These are phyloP conservation scores for Pomatorhinus ruficollis DNA, from an alignment of 2,113 vertebrate genomes.

Conservation along the genomic window DNA sequence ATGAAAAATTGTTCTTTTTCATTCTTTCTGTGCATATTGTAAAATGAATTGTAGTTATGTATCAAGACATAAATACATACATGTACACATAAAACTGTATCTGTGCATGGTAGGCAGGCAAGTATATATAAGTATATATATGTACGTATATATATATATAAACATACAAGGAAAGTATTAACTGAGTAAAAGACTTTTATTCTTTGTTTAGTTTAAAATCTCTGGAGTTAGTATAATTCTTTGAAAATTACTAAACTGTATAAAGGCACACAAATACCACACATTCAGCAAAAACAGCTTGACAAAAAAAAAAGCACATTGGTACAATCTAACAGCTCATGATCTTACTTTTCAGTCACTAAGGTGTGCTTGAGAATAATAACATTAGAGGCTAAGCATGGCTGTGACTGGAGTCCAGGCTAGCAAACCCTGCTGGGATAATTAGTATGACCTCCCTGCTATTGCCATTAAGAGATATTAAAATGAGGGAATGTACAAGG, in stretches of 20 bases:
- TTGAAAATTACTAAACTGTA: not conserved
- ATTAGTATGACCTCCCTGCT: not conserved
- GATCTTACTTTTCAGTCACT: not conserved
- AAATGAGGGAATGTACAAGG: not conserved
- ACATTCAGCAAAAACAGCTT: not conserved
- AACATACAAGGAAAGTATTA: not conserved
- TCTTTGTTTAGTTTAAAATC: not conserved
- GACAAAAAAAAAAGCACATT: not conserved
- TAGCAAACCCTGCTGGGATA: not conserved
- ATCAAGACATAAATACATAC: not conserved
- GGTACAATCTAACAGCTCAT: not conserved
- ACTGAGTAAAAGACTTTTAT: not conserved
- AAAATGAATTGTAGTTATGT: not conserved
- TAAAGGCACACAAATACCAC: not conserved
- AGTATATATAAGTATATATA: not conserved
- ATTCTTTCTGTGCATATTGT: not conserved
- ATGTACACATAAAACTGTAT: not conserved
- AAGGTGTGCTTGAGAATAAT: not conserved
- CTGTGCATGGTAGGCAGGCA: not conserved
- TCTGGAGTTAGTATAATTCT: not conserved
- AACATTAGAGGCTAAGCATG: not conserved
- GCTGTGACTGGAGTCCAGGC: not conserved
- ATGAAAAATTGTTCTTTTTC: not conserved
- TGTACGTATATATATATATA: no score
- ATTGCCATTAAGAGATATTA: not conserved